Evolutionary conservation across 2,797 vertebrate genomes (phyloP).

Genomic region (Aythya fuligula): DNA sequence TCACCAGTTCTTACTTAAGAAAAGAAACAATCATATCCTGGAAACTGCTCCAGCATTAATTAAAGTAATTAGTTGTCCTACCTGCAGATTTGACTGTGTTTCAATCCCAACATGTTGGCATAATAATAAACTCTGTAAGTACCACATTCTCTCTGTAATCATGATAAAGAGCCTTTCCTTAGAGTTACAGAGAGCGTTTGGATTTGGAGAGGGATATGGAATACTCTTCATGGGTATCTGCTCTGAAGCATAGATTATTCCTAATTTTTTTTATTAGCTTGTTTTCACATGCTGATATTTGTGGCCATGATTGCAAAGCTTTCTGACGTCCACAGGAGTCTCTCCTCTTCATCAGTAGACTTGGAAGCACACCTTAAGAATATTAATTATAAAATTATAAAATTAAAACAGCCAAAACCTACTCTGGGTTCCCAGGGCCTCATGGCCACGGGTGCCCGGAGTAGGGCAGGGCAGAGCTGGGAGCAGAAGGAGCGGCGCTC

Average conservation of each 20-base stretch:
- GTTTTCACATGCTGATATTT: background rate
- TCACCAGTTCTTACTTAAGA: slow-evolving; percentile 34
- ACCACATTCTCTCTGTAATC: slow-evolving; percentile 58
- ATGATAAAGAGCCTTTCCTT: background rate
- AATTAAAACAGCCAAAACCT: background rate
- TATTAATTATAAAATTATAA: no score
- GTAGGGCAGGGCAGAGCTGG: background rate
- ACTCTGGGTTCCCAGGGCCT: background rate
- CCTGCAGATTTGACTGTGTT: slow-evolving; percentile 57
- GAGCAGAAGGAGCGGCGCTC: background rate
- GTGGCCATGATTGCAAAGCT: background rate
- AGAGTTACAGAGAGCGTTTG: background rate
- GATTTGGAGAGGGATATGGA: background rate
- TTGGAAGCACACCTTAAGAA: background rate
- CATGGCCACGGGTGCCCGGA: background rate
- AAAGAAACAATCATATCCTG: background rate
- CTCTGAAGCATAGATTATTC: background rate
- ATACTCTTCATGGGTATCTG: background rate
- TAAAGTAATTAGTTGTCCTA: slow-evolving; percentile 63
- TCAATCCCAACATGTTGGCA: slow-evolving; percentile 54
- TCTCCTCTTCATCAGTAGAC: background rate
- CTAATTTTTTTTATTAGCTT: background rate
- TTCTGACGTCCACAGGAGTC: background rate
- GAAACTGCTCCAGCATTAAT: slow-evolving; percentile 58
- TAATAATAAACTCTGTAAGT: slow-evolving; percentile 58